Conservation (phyloP, 2,113 vertebrate genomes). For the Clarias batrachus region DNA sequence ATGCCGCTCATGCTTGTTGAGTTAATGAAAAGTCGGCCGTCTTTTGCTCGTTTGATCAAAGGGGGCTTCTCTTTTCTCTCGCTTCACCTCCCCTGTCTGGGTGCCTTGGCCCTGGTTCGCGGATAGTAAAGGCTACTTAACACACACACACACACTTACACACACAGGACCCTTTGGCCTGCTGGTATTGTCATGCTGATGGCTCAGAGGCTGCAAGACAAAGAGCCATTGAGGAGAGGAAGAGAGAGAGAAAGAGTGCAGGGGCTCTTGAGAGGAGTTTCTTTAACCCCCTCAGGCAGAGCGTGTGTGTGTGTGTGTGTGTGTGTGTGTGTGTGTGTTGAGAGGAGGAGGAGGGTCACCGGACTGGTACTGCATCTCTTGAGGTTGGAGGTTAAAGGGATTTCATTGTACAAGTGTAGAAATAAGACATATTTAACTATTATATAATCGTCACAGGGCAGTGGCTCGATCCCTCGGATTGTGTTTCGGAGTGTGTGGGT, state of each 20-base stretch:
- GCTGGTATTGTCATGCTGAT: slow-evolving; percentile 77
- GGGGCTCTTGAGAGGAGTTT: slow-evolving; percentile 50
- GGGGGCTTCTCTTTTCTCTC: slow-evolving; percentile 59
- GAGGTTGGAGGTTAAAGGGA: slow-evolving; percentile 16
- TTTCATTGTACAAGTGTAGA: slow-evolving; percentile 10
- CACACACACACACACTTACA: slow-evolving; percentile 61
- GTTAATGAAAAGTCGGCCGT: slow-evolving; percentile 63
- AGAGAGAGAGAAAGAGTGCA: slow-evolving; percentile 41
- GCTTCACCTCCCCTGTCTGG: slow-evolving; percentile 54
- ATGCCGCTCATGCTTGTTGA: slow-evolving; percentile 39
- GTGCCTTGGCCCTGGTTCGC: slow-evolving; percentile 57
- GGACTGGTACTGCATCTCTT: slow-evolving; percentile 41
- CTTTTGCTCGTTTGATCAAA: slow-evolving; percentile 66
- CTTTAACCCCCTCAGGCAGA: slow-evolving; percentile 43
- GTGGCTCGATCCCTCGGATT: not conserved
- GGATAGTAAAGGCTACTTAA: slow-evolving; percentile 67
- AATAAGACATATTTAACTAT: not conserved
- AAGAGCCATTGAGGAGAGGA: slow-evolving; percentile 65
- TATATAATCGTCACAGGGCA: not conserved
- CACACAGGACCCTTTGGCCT: slow-evolving; percentile 70
- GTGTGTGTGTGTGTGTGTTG: slow-evolving; percentile 40
- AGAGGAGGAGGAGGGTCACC: slow-evolving; percentile 42
- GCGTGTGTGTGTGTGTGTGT: slow-evolving; percentile 34
- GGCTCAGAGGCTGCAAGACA: slow-evolving; percentile 62
- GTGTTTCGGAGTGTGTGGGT: not conserved